Conservation (phyloP, 2,888 invertebrate species). For the Notodromas monacha region DNA sequence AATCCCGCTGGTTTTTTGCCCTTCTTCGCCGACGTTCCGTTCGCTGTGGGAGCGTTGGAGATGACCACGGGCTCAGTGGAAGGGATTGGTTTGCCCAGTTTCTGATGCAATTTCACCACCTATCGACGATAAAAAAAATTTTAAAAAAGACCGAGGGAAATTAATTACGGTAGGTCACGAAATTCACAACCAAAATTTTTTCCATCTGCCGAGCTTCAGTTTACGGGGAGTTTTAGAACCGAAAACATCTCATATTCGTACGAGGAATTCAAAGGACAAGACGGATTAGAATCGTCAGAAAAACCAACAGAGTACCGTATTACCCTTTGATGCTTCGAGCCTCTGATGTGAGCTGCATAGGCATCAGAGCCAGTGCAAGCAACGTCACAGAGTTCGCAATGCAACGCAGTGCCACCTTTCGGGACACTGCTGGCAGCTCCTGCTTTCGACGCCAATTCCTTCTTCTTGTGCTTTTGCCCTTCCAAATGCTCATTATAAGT, state of each 20-base stretch:
- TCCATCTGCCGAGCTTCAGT: too few relatives aligned
- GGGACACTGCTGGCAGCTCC: constrained; percentile 21
- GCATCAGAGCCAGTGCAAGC: constrained; percentile 95
- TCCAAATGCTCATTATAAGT: constrained; percentile 85
- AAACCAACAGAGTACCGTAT: not conserved
- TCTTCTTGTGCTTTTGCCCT: constrained; percentile 95
- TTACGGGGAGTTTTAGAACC: too few relatives aligned
- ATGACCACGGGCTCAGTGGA: constrained; percentile 73
- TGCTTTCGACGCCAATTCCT: constrained; percentile 52
- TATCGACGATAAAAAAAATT: constrained; percentile 12
- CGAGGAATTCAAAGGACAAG: too few relatives aligned
- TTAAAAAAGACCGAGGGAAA: too few relatives aligned
- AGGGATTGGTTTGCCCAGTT: constrained; percentile 87
- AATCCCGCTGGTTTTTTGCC: constrained; percentile 20
- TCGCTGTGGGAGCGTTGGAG: constrained; percentile 11
- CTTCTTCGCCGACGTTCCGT: constrained; percentile 10
- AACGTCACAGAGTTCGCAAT: constrained; percentile 91
- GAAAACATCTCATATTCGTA: too few relatives aligned
- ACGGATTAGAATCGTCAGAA: too few relatives aligned
- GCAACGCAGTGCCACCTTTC: constrained; percentile 28
- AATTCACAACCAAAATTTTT: too few relatives aligned
- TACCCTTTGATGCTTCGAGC: constrained; percentile 91
- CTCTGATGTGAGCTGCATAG: constrained; percentile 86
- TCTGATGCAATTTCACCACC: constrained; percentile 67
- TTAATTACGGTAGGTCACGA: too few relatives aligned